These are phyloP conservation scores for Ranitomeya variabilis DNA, from an alignment of 2,113 vertebrate species.

Conservation along the genomic window DNA sequence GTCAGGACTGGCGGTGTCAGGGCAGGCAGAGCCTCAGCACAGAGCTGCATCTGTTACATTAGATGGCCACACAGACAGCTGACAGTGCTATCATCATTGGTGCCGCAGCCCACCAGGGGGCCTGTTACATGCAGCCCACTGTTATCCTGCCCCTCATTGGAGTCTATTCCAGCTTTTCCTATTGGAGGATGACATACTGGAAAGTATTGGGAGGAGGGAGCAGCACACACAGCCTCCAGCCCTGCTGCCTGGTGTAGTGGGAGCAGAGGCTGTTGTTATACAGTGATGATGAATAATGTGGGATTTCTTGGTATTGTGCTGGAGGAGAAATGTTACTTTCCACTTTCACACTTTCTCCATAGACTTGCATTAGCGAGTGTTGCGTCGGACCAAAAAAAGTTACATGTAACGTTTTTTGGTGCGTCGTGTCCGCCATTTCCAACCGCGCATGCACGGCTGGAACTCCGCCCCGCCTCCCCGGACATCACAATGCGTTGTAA, in stretches of 20 bases:
- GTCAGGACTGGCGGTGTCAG: background rate
- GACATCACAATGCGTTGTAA: too few relatives aligned
- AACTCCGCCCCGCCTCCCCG: too few relatives aligned
- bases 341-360: too few relatives aligned
- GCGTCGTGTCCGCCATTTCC: too few relatives aligned
- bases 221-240: background rate
- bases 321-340: background rate
- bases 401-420: too few relatives aligned
- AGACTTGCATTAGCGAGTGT: too few relatives aligned
- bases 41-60: conserved; percentile 15
- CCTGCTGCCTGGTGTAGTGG: background rate
- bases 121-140: background rate
- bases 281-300: background rate
- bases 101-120: background rate
- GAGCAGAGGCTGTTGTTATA: background rate
- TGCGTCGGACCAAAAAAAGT: too few relatives aligned
- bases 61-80: background rate
- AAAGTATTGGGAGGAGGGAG: background rate
- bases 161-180: background rate
- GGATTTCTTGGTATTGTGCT: background rate
- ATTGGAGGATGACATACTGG: conserved; percentile 1
- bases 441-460: too few relatives aligned
- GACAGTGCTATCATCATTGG: conserved; percentile 3
- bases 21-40: background rate
- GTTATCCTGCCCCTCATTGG: background rate